A percentile compares a stretch with the other conserved stretches of the same genome.
phyloP scores from a whole-genome alignment of 1,140 invertebrate genomes.

The Dreissena polymorpha region DNA sequence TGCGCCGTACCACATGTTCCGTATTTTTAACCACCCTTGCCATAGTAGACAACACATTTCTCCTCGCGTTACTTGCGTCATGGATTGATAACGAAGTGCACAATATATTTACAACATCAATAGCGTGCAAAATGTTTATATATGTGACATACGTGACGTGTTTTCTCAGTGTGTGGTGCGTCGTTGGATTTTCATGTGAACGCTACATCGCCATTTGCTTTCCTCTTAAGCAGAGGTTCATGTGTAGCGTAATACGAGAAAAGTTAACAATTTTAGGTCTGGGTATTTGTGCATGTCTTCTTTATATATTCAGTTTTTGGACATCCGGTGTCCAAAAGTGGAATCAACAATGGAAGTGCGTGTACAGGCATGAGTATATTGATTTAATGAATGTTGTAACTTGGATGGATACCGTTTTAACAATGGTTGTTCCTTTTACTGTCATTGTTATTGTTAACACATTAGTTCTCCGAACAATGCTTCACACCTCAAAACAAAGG shows the following conservation, averaged over 20 bases:
- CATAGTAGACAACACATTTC: conserved; percentile 16
- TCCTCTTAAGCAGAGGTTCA: conserved; percentile 63
- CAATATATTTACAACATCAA: background rate
- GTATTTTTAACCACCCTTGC: background rate
- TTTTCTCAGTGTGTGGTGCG: conserved; percentile 73
- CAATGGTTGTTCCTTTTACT: conserved; percentile 81
- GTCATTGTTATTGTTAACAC: conserved; percentile 82
- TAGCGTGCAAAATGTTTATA: conserved; percentile 65
- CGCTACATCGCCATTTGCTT: conserved; percentile 70
- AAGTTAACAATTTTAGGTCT: conserved; percentile 6
- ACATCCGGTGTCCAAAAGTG: conserved; percentile 13
- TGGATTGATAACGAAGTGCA: conserved; percentile 22
- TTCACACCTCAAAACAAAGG: too few species aligned
- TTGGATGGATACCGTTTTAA: conserved; percentile 81
- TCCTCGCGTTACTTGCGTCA: background rate
- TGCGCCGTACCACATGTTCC: background rate
- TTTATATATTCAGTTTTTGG: conserved; percentile 58
- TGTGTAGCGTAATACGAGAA: conserved; percentile 64
- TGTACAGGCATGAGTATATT: conserved; percentile 13
- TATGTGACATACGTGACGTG: conserved; percentile 65
- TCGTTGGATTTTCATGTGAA: conserved; percentile 76
- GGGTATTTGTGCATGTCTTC: conserved; percentile 47
- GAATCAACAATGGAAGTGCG: background rate
- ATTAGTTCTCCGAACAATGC: background rate
- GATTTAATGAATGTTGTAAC: conserved; percentile 81